Percentiles rank a stretch among this genome's conserved stretches.
phyloP scores from a whole-genome alignment of 2,113 vertebrate genomes.

The Colistium nudipinnis region DNA sequence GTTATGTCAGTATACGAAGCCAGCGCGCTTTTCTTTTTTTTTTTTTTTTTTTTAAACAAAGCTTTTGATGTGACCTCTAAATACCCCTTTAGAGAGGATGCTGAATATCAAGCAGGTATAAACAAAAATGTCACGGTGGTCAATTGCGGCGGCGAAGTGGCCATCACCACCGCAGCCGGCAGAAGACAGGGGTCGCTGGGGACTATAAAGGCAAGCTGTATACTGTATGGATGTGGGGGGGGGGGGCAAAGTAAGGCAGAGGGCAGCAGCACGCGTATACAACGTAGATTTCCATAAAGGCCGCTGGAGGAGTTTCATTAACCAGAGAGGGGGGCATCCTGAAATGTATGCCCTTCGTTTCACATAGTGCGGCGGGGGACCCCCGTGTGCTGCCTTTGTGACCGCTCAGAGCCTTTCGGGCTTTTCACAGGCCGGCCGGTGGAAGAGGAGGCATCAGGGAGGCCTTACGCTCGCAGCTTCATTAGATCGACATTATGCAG shows the following conservation, averaged over 20 bases:
- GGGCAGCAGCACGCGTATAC: constrained; percentile 32
- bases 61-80: constrained; percentile 48
- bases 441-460: constrained; percentile 1
- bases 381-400: constrained; percentile 3
- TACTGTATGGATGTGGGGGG: too few species aligned
- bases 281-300: constrained; percentile 28
- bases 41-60: too few species aligned
- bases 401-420: constrained; percentile 41
- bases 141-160: constrained; percentile 19
- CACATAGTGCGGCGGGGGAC: constrained; percentile 33
- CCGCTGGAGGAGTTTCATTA: constrained; percentile 53
- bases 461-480: constrained; percentile 30
- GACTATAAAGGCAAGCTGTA: constrained; percentile 7
- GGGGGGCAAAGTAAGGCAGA: neutral
- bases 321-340: constrained; percentile 5
- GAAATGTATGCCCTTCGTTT: constrained; percentile 58
- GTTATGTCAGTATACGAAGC: constrained; percentile 7
- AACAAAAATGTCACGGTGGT: constrained; percentile 47
- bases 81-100: constrained; percentile 9
- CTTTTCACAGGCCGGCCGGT: constrained; percentile 22
- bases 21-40: neutral
- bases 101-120: constrained; percentile 45
- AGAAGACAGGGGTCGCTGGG: constrained; percentile 14
- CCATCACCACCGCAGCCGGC: constrained; percentile 12
- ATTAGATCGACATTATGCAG: constrained; percentile 52